Evolutionary conservation across 37 sponge, comb jelly and placozoan genomes (phyloP).

Genomic region (Chondrilla cf. caribensis): DNA sequence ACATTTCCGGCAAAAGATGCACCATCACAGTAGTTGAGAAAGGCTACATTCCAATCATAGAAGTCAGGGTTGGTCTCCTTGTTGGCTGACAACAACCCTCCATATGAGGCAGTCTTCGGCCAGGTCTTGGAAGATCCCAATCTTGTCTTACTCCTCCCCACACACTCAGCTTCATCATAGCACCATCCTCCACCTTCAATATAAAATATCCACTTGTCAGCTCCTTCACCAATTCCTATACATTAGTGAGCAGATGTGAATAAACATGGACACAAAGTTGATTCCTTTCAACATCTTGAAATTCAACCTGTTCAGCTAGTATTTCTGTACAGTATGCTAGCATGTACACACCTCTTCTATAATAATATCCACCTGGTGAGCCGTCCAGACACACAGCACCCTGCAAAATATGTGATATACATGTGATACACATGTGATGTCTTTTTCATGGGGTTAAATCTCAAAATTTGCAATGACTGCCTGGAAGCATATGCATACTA

Average conservation of each 20-base stretch:
- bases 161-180: conserved; percentile 34
- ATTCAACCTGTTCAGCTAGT: not conserved
- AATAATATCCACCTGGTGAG: conserved; percentile 70
- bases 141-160: conserved; percentile 50
- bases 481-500: no score
- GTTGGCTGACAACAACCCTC: conserved; percentile 62
- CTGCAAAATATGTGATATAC: no score
- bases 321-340: no score
- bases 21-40: conserved; percentile 86
- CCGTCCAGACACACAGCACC: conserved; percentile 90
- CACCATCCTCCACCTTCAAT: conserved; percentile 86
- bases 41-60: conserved; percentile 69
- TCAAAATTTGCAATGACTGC: no score
- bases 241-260: no score
- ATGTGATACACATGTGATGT: no score
- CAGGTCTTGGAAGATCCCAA: conserved; percentile 78
- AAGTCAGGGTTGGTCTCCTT: conserved; percentile 57
- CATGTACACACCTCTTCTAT: not conserved
- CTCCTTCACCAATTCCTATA: conserved; percentile 24
- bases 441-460: no score
- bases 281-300: not conserved
- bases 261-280: not conserved
- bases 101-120: conserved; percentile 1
- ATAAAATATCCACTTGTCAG: conserved; percentile 72
- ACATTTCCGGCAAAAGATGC: conserved; percentile 69